phyloP scores from a whole-genome alignment of 1,140 invertebrate species.

The Tachypleus tridentatus region DNA sequence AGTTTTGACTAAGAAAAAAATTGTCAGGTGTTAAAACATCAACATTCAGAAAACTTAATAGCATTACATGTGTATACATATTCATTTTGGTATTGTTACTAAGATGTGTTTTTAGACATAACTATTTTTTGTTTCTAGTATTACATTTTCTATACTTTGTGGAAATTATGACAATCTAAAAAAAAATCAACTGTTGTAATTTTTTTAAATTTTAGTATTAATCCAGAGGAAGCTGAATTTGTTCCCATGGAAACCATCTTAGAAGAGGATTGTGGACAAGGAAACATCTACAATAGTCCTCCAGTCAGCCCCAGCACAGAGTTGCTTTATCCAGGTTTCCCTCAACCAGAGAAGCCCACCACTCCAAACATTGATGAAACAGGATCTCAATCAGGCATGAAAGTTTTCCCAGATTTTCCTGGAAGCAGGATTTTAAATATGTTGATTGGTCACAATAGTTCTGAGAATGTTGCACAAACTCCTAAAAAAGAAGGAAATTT shows the following conservation, averaged over 20 bases:
- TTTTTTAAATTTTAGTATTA: constrained; percentile 13
- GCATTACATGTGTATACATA: no score
- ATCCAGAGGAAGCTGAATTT: constrained; percentile 24
- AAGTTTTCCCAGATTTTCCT: constrained; percentile 12
- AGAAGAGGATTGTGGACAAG: constrained; percentile 22
- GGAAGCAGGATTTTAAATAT: constrained; percentile 21
- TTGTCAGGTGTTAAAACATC: no score
- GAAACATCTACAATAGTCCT: constrained; percentile 19
- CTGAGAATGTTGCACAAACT: constrained; percentile 15
- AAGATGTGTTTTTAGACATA: no score
- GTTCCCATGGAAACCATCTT: constrained; percentile 24
- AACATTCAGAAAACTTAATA: no score
- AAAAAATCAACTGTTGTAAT: no score
- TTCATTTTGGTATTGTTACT: no score
- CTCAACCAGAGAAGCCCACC: constrained; percentile 5
- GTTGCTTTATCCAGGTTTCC: constrained; percentile 9
- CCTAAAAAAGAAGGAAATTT: constrained; percentile 9
- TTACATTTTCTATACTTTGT: no score
- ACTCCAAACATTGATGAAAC: constrained; percentile 6
- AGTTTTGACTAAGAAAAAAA: no score
- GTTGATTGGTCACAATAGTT: constrained; percentile 17
- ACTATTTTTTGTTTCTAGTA: no score
- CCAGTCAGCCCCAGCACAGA: constrained; percentile 19
- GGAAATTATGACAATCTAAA: no score
- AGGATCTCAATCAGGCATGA: constrained; percentile 14